phyloP scores from a whole-genome alignment of 2,888 invertebrate species.

The Conomelus anceps region DNA sequence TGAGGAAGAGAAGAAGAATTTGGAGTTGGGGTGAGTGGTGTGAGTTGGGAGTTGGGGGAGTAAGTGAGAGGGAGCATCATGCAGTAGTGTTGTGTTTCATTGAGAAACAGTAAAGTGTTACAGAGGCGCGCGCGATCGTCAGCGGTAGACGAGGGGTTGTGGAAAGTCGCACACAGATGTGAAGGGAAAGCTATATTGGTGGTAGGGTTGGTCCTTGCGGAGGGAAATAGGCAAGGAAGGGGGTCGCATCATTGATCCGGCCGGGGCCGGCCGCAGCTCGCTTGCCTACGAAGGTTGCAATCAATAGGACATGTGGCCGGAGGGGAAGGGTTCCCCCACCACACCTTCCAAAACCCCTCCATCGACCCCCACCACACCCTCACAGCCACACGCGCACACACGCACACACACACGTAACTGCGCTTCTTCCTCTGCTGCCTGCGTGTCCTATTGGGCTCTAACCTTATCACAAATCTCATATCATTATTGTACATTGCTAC shows the following conservation, averaged over 20 bases:
- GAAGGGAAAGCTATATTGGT: background rate
- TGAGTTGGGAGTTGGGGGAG: background rate
- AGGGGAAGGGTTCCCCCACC: conserved; percentile 27
- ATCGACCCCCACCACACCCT: conserved; percentile 18
- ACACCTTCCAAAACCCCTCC: conserved; percentile 30
- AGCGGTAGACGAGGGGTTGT: background rate
- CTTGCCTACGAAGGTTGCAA: conserved; percentile 15
- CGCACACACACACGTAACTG: conserved; percentile 5
- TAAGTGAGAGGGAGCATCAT: background rate
- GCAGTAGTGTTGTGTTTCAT: background rate
- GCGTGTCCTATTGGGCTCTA: too few species aligned
- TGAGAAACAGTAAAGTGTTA: background rate
- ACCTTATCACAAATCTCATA: background rate
- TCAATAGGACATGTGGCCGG: background rate
- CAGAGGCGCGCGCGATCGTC: background rate
- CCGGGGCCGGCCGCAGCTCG: conserved; percentile 15
- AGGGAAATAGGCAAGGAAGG: background rate
- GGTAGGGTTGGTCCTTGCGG: background rate
- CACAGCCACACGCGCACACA: background rate
- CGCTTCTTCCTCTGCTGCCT: background rate
- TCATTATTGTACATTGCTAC: background rate
- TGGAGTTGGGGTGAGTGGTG: too few species aligned
- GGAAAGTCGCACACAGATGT: background rate
- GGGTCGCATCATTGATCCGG: background rate
- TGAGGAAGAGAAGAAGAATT: background rate